phyloP scores from a whole-genome alignment of 2,113 vertebrate genomes.

The Noturus placidus region DNA sequence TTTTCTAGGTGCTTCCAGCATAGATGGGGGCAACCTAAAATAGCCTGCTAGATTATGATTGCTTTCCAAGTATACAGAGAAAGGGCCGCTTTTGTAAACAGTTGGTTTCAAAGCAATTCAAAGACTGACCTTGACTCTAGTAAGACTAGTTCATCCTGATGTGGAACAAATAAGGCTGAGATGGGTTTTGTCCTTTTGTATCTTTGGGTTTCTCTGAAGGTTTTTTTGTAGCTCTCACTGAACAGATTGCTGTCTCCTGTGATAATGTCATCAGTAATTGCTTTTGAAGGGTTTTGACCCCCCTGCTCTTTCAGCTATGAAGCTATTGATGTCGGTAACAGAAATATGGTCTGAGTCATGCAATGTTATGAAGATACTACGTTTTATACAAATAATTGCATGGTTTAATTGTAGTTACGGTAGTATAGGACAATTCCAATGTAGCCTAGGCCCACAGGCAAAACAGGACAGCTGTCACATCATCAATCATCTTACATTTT shows the following conservation, averaged over 20 bases:
- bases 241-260: conserved; percentile 39
- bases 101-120: conserved; percentile 52
- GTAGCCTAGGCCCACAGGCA: not conserved
- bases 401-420: no score
- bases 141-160: conserved; percentile 40
- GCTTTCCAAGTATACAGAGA: conserved; percentile 56
- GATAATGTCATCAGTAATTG: conserved; percentile 51
- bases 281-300: conserved; percentile 31
- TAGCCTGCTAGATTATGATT: conserved; percentile 65
- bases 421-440: not conserved
- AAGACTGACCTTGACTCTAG: conserved; percentile 47
- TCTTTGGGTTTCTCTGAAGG: conserved; percentile 2
- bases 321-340: not conserved
- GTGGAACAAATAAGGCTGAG: conserved; percentile 48
- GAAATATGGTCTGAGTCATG: conserved; percentile 4
- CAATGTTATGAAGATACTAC: not conserved
- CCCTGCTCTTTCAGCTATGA: conserved; percentile 3
- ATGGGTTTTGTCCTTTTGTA: conserved; percentile 40
- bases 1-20: conserved; percentile 72
- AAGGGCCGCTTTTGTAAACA: conserved; percentile 57
- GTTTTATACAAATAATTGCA: not conserved
- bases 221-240: conserved; percentile 39
- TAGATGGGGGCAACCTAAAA: conserved; percentile 66
- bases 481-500: not conserved
- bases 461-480: not conserved